Evolutionary conservation across 2,113 vertebrate species (phyloP), one percentile per base, ranked within the genome.

Genomic region (Anoura caudifer): DNA sequence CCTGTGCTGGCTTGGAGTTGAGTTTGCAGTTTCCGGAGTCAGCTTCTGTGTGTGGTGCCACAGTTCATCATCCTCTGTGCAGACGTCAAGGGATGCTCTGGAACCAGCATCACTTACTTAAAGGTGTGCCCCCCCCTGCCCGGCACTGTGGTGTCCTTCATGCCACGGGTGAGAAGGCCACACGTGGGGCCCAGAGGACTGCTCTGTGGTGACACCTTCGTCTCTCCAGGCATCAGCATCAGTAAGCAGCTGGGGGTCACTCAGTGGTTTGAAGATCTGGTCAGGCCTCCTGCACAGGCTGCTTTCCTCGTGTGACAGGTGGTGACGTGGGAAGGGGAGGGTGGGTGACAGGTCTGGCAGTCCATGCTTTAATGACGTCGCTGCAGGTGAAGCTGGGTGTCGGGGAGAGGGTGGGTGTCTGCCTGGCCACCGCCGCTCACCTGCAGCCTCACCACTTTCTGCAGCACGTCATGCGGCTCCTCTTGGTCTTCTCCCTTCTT

Each of bases 401-500:
- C 1, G 1, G 8, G 33, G 20, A 9, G 31, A n/a, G 87, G 31
- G 17, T 11, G n/a, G 14, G 10, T 3, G 43, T 65, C 45, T 11
- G 73, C 19, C 52, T 54, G 52, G 19, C 24, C 4, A 41, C 19
- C 1, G 4, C 31, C 0, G 2, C 26, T 50, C 45, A 16, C 13
- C 59, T 7, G 65, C 47, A 41, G 76, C 0, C 31, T 7, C 47
- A 15, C 6, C 20, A 10, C 7, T 79, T 26, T 50, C 2, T 0
- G 13, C 1, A 17, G n/a, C 3, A 3, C 43, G 8, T 7, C 7
- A 13, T 0, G 0, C 26, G 38, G 59, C 5, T 13, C 24, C 86
- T n/a, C 15, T 16, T 19, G 8, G 12, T 10, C 50, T 52, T 14
- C 28, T 75, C 20, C 20, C 31, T 20, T 16, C 72, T 77, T 2